These are phyloP conservation scores for Leucophenga varia DNA, from an alignment of 1,140 invertebrate species.

Conservation along the genomic window DNA sequence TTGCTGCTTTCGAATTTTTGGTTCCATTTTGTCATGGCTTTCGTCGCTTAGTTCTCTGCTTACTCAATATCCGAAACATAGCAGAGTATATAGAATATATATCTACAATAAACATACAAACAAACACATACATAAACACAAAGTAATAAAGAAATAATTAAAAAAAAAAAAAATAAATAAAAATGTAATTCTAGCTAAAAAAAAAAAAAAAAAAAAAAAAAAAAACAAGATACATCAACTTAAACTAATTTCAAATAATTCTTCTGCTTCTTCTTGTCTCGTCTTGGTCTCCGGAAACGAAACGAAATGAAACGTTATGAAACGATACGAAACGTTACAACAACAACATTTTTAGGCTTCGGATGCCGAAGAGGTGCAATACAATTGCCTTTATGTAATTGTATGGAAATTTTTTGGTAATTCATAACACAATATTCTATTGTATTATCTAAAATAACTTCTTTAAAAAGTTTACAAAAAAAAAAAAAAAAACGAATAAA, in stretches of 20 bases:
- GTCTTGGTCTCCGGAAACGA: no score
- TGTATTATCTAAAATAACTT: neutral
- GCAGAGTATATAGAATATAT: neutral
- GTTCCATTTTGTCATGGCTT: no score
- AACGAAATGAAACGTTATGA: neutral
- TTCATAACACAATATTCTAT: slow-evolving; percentile 22
- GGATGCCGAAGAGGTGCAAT: slow-evolving; percentile 54
- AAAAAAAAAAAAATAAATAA: no score
- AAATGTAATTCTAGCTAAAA: no score
- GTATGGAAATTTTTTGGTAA: slow-evolving; percentile 55
- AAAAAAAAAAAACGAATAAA: slow-evolving; percentile 1
- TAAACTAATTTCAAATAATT: no score
- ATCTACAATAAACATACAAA: neutral
- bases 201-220: no score
- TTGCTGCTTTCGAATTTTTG: no score
- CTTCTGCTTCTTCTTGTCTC: slow-evolving; percentile 43
- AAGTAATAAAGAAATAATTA: no score
- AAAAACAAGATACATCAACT: no score
- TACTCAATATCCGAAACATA: neutral
- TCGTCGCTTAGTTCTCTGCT: no score
- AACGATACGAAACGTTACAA: neutral
- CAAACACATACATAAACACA: neutral
- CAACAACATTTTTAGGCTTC: slow-evolving; percentile 30
- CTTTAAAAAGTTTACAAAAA: slow-evolving; percentile 3
- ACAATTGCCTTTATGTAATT: slow-evolving; percentile 55